Evolutionary conservation across 2,113 vertebrate genomes (phyloP).

Genomic region (Apeltes quadracus): DNA sequence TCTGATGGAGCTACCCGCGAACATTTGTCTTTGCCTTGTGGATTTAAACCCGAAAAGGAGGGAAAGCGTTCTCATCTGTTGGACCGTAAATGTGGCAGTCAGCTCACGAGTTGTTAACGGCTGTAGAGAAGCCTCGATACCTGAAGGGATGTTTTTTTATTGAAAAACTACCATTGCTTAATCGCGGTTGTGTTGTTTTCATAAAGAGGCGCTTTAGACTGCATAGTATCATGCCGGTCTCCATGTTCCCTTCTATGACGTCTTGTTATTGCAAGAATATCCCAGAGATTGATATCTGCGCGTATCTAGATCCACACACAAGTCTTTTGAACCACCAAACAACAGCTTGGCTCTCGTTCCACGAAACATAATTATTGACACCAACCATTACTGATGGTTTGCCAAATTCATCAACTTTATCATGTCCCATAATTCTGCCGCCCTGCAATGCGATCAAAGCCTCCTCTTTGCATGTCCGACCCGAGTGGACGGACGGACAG

Average conservation of each 20-base stretch:
- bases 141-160: slow-evolving; percentile 1
- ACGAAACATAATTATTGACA: slow-evolving; percentile 31
- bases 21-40: background rate
- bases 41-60: background rate
- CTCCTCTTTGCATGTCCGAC: slow-evolving; percentile 30
- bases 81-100: background rate
- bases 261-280: slow-evolving; percentile 48
- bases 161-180: background rate
- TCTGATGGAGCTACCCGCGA: background rate
- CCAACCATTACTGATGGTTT: slow-evolving; percentile 37
- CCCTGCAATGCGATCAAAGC: slow-evolving; percentile 34
- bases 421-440: slow-evolving; percentile 28
- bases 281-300: slow-evolving; percentile 26
- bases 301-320: slow-evolving; percentile 33
- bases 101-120: background rate
- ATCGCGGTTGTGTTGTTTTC: slow-evolving; percentile 1
- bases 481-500: slow-evolving; percentile 25
- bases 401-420: slow-evolving; percentile 44
- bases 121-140: slow-evolving; percentile 10
- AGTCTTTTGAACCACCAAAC: slow-evolving; percentile 47
- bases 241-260: slow-evolving; percentile 10
- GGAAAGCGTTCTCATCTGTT: background rate
- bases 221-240: background rate
- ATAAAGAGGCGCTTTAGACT: slow-evolving; percentile 14
- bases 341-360: slow-evolving; percentile 37